These are phyloP conservation scores for Kuschelorhynchus macadamiae DNA, from an alignment of 2,888 invertebrate species.

Conservation along the genomic window DNA sequence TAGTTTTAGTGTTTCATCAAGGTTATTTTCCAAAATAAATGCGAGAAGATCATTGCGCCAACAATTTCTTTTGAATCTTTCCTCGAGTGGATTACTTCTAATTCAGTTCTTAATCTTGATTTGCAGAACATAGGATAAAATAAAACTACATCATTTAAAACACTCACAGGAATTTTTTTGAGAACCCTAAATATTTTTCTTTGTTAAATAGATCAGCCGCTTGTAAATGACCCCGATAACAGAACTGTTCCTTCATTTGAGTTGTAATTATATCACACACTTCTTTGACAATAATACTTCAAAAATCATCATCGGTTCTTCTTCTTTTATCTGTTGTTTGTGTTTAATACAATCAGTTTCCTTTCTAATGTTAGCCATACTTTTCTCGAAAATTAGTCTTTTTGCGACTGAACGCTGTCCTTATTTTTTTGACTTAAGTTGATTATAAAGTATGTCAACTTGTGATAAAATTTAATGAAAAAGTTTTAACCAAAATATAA, in stretches of 20 bases:
- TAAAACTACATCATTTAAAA: not conserved
- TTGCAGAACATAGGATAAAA: conserved; percentile 10
- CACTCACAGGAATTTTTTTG: conserved; percentile 7
- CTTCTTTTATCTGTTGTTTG: not conserved
- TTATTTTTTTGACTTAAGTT: conserved; percentile 16
- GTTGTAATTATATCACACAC: conserved; percentile 23
- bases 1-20: conserved; percentile 9
- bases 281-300: not conserved
- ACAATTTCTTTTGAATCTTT: conserved; percentile 1
- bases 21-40: conserved; percentile 1
- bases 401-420: conserved; percentile 21
- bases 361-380: no score
- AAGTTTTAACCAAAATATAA: conserved; percentile 36
- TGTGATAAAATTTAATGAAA: conserved; percentile 36
- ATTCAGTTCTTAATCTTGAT: conserved; percentile 11
- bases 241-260: conserved; percentile 23
- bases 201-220: conserved; percentile 18
- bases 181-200: not conserved
- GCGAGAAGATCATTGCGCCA: not conserved
- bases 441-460: conserved; percentile 33
- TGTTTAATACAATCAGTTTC: conserved; percentile 6
- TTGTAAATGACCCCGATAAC: conserved; percentile 32
- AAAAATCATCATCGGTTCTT: not conserved
- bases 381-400: not conserved
- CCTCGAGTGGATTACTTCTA: conserved; percentile 13